phyloP scores from a whole-genome alignment of 2,888 invertebrate genomes.

The Caenorhabditis wallacei region DNA sequence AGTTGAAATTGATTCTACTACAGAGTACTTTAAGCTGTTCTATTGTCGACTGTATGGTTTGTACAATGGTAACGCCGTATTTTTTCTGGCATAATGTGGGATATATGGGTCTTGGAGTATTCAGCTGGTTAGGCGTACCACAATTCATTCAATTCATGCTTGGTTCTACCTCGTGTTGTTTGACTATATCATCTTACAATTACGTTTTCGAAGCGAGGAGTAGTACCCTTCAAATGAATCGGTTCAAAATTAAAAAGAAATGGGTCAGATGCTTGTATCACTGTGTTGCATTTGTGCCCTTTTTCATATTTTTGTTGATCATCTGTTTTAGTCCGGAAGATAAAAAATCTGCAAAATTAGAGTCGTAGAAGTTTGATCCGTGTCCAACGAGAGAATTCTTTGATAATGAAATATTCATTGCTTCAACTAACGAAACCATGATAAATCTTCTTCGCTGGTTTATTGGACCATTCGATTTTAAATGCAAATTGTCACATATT shows the following conservation, averaged over 20 bases:
- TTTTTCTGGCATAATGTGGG: not conserved
- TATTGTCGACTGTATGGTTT: not conserved
- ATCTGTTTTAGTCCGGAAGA: not conserved
- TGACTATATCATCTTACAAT: not conserved
- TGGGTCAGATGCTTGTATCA: not conserved
- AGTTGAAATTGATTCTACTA: not conserved
- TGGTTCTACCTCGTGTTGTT: not conserved
- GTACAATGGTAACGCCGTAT: not conserved
- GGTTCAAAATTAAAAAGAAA: not conserved
- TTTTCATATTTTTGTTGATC: not conserved
- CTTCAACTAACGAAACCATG: not conserved
- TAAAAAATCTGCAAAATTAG: not conserved
- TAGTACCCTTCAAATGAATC: not conserved
- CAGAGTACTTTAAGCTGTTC: too few species aligned
- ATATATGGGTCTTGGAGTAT: not conserved
- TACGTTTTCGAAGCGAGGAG: slow-evolving; percentile 20
- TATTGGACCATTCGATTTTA: not conserved
- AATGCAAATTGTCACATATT: not conserved
- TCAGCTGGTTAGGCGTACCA: not conserved
- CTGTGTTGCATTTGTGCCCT: not conserved
- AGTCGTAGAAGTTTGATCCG: not conserved
- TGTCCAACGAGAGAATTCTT: slow-evolving; percentile 7
- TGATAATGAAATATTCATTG: too few species aligned
- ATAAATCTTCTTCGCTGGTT: too few species aligned
- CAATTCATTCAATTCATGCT: not conserved